Base-by-base conservation (phyloP, 2,113 vertebrate genomes). In the Acrocephalus kingi region DNA sequence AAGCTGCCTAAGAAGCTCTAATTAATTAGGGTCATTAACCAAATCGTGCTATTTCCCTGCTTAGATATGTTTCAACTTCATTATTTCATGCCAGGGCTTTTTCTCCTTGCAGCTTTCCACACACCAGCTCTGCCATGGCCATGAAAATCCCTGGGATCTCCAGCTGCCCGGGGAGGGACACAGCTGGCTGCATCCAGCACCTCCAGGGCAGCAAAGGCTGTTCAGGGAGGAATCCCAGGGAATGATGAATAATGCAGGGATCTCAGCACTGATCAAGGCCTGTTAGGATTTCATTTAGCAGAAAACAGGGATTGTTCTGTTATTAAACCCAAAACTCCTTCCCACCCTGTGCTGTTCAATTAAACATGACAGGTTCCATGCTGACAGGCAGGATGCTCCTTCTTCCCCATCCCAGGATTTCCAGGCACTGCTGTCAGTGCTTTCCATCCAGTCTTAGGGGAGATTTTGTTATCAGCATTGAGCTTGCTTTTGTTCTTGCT, bases 361-460 rank as follows among this genome's bases (percentile, higher is more conserved):
- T 11, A 9, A 45, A 56, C 18, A 0, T 1, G 21, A 15, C 10
- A 7, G 66, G 24, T 54, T 37, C 77, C 79, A 9, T 0, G 2
- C 69, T n/a, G 55, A 37, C 55, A 61, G 51, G 19, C 61, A 16
- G 61, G 71, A 68, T 19, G 45, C 31, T 62, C 54, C 76, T 51
- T 28, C 64, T 80, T 22, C 75, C 79, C 25, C 41, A 24, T 7
- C 52, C 52, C 8, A 4, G 39, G 4, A 6, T 13, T 1, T 7
- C 31, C 27, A 37, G 49, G 62, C 58, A 64, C 27, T 6, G 10
- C 19, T 80, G 35, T 33, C 15, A 31, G 1, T 7, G 56, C 9
- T 41, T 56, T 15, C 56, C 11, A 35, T 6, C 16, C 49, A 21
- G 7, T 21, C 13, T 35, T 11, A 31, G 15, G 16, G 30, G 58